These are phyloP conservation scores for Rhincodon typus DNA, from an alignment of 2,797 vertebrate species.

Conservation along the genomic window DNA sequence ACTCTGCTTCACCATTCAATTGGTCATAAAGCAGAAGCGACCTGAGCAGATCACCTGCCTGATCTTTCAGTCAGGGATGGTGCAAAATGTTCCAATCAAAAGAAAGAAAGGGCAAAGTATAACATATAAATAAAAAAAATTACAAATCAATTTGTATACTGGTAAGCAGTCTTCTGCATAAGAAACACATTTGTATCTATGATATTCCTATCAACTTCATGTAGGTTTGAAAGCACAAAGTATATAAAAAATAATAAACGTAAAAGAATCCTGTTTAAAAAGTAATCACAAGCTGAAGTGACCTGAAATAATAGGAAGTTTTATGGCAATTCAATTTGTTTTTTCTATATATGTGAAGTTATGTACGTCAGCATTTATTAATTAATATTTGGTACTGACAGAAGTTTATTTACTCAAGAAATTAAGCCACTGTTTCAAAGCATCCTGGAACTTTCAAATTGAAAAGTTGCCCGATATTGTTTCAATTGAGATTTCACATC, in stretches of 20 bases:
- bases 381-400: not conserved
- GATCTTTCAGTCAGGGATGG: not conserved
- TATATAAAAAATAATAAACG: not conserved
- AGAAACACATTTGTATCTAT: not conserved
- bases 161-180: no score
- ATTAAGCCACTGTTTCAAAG: not conserved
- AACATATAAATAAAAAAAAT: not conserved
- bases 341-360: not conserved
- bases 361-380: not conserved
- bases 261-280: no score
- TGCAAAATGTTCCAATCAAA: not conserved
- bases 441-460: not conserved
- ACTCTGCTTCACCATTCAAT: no score
- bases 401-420: not conserved
- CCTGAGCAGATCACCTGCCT: not conserved
- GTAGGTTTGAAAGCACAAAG: not conserved
- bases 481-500: not conserved
- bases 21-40: not conserved
- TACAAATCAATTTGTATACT: not conserved
- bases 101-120: not conserved
- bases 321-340: not conserved
- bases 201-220: not conserved
- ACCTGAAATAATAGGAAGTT: not conserved
- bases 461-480: not conserved
- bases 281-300: not conserved